Evolutionary conservation across 1,140 invertebrate species (phyloP).

Genomic region (Dolichoris vasculosae): DNA sequence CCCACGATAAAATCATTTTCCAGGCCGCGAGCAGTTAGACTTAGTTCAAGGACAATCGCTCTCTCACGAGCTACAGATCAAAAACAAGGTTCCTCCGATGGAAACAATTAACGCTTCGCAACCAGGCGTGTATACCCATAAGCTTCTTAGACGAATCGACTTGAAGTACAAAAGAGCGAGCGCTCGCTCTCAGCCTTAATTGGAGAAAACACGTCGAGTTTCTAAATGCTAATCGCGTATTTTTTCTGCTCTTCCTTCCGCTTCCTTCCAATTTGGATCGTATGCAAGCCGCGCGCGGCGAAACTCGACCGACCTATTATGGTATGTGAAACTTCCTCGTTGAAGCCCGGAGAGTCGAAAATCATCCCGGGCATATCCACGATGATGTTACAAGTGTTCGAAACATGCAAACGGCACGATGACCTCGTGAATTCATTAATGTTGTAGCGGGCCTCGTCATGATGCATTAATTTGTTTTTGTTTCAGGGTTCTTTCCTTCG

Average conservation of each 20-base stretch:
- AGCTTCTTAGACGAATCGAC: neutral
- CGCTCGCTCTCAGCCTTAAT: neutral
- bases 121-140: neutral
- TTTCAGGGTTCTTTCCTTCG: neutral
- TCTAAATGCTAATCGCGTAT: conserved; percentile 41
- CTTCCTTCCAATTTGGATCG: neutral
- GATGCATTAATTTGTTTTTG: neutral
- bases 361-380: neutral
- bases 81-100: neutral
- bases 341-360: neutral
- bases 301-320: neutral
- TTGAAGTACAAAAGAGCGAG: neutral
- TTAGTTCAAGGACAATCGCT: conserved; percentile 6
- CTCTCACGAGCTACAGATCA: neutral
- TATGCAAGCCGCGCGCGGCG: neutral
- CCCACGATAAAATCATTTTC: conserved; percentile 4
- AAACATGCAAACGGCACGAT: conserved; percentile 9
- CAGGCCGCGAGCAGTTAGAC: neutral
- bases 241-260: neutral
- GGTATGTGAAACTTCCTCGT: neutral
- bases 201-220: neutral
- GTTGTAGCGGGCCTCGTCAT: neutral
- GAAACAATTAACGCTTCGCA: neutral
- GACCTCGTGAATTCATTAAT: conserved; percentile 17
- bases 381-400: neutral